phyloP scores from a whole-genome alignment of 2,113 vertebrate species.

The Puffinus mauretanicus region DNA sequence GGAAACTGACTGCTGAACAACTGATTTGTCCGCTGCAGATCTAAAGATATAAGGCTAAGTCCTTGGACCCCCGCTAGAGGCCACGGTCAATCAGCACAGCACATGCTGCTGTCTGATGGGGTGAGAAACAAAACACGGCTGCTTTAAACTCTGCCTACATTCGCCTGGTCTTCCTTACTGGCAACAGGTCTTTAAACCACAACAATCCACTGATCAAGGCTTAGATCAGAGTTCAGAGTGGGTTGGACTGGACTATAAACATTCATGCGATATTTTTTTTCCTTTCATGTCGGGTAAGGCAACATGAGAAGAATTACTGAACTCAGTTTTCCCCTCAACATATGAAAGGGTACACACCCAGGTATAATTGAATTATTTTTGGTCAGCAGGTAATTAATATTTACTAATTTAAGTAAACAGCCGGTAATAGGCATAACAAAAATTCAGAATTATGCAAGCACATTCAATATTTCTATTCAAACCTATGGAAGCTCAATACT shows the following conservation, averaged over 20 bases:
- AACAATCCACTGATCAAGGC: neutral
- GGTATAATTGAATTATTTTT: neutral
- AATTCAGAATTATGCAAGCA: neutral
- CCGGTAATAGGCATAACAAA: neutral
- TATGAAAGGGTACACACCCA: neutral
- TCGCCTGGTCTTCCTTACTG: neutral
- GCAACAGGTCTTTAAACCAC: neutral
- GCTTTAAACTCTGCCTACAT: neutral
- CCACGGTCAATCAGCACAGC: neutral
- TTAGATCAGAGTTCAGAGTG: neutral
- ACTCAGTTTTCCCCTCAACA: neutral
- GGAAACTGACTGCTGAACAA: neutral
- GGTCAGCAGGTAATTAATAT: neutral
- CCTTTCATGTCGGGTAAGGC: neutral
- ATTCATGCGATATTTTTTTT: fast-evolving
- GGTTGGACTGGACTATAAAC: neutral
- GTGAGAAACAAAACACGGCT: neutral
- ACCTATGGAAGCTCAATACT: neutral
- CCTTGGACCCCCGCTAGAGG: neutral
- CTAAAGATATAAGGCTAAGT: neutral
- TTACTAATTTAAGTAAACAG: neutral
- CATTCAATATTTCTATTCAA: neutral
- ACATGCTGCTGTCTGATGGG: neutral
- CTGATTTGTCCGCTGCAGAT: neutral
- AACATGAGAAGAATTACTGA: neutral